Base-by-base conservation (phyloP, 2,888 invertebrate genomes). In the Eurytoma californica region DNA sequence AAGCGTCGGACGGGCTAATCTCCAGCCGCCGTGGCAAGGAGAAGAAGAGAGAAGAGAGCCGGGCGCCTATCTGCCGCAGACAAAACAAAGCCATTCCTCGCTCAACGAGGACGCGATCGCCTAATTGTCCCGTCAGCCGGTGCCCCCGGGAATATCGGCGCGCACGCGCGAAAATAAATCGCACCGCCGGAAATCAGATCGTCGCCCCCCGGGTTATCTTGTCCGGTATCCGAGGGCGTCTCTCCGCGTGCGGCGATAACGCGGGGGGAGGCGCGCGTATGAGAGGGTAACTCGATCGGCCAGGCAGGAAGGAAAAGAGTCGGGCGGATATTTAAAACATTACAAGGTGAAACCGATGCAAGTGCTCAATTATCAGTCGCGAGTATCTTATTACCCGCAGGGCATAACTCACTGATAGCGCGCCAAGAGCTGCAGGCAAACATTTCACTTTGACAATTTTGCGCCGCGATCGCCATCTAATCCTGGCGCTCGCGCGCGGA, bases 361-460 rank as follows among this genome's bases (percentile, higher is more conserved):
- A 74, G 67, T 49, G 57, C 58, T 55, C 47, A 66, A 53, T 66
- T 65, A 65, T 63, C 61, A 51, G 65, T 5, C 9, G 61, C 66
- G 66, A 57, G 68, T 69, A 69, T 76, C 69, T 30, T 55, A 63
- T 69, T 76, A 63, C 75, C 53, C 74, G 61, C 75, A 53, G 24
- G n/a, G 18, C 47, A 67, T 74, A 74, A 73, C 47, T 74, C 57
- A 67, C 18, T 67, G 67, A 67, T 74, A 24, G 28, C 16, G 39
- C 39, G 39, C 39, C 9, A 58, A 66, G 9, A 51, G 53, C 61
- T 18, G 20, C 63, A 47, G 83, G 63, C 63, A 72, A 14, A 18
- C 13, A 61, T 51, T 63, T 63, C 30, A 51, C 20, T 28, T 30
- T 57, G 69, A 70, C 39, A 70, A 58, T 24, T 60, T 69, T 30